Percentiles rank a stretch among this genome's conserved stretches.
Evolutionary conservation across 2,888 invertebrate genomes (phyloP).

Genomic region (Tetrapedia diversipes): DNA sequence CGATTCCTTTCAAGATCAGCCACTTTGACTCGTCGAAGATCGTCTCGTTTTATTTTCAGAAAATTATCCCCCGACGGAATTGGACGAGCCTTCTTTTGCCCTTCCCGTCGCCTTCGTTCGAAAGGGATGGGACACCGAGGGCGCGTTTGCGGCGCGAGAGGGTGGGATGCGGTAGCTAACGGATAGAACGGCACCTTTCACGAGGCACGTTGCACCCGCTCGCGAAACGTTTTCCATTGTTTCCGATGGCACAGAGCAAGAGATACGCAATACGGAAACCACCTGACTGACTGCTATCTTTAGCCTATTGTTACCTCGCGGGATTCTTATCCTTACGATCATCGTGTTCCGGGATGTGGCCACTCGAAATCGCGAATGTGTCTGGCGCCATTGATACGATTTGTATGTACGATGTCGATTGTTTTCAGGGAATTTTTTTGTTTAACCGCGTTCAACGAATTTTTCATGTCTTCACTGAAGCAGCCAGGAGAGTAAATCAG

Average conservation of each 20-base stretch:
- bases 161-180: neutral
- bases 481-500: no score
- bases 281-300: constrained; percentile 47
- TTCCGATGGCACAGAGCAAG: constrained; percentile 36
- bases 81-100: neutral
- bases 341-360: constrained; percentile 21
- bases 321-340: constrained; percentile 43
- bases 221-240: constrained; percentile 51
- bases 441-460: neutral
- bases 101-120: constrained; percentile 18
- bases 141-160: neutral
- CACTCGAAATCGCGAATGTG: constrained; percentile 3
- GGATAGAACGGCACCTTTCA: constrained; percentile 41
- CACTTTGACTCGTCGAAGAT: constrained; percentile 17
- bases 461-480: neutral
- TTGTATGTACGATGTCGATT: neutral
- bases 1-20: constrained; percentile 41
- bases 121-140: constrained; percentile 1
- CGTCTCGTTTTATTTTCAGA: constrained; percentile 35
- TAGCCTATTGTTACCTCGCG: constrained; percentile 47
- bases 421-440: neutral
- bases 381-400: constrained; percentile 13
- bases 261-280: constrained; percentile 53
- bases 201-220: constrained; percentile 40
- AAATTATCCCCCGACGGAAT: constrained; percentile 43